Evolutionary conservation across 2,113 vertebrate genomes (phyloP).

Genomic region (Gavia stellata): DNA sequence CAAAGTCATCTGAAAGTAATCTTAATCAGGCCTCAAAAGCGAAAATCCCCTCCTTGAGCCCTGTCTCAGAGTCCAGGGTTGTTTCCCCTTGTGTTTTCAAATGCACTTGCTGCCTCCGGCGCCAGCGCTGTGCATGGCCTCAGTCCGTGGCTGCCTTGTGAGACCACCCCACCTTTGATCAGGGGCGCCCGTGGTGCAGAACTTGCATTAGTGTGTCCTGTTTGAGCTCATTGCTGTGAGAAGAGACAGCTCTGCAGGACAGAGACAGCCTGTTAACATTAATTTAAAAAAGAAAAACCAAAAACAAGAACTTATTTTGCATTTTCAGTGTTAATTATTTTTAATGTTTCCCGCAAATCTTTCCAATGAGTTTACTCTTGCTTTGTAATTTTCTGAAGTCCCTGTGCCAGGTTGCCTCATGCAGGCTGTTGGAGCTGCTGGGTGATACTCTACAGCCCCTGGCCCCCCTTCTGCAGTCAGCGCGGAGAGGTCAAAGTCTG

Average conservation of each 20-base stretch:
- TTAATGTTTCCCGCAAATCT: background rate
- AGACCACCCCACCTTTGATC: background rate
- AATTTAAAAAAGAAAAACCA: background rate
- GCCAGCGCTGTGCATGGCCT: background rate
- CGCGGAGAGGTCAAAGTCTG: background rate
- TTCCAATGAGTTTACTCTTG: background rate
- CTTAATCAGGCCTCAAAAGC: background rate
- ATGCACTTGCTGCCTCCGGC: background rate
- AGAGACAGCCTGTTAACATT: background rate
- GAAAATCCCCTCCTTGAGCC: slow-evolving; percentile 19
- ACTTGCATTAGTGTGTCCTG: background rate
- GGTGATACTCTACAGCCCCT: background rate
- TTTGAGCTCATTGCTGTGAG: background rate
- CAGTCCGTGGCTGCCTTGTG: background rate
- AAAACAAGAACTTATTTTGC: background rate
- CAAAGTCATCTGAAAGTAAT: slow-evolving; percentile 46
- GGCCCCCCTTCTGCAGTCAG: background rate
- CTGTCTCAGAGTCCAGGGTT: background rate
- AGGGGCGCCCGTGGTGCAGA: background rate
- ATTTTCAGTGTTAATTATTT: background rate
- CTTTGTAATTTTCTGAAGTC: background rate
- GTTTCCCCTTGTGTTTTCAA: background rate
- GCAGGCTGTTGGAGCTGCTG: background rate
- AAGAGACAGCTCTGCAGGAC: background rate
- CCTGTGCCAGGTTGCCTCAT: background rate